Evolutionary conservation across 2,113 vertebrate genomes (phyloP).

Genomic region (Platysternon megacephalum): DNA sequence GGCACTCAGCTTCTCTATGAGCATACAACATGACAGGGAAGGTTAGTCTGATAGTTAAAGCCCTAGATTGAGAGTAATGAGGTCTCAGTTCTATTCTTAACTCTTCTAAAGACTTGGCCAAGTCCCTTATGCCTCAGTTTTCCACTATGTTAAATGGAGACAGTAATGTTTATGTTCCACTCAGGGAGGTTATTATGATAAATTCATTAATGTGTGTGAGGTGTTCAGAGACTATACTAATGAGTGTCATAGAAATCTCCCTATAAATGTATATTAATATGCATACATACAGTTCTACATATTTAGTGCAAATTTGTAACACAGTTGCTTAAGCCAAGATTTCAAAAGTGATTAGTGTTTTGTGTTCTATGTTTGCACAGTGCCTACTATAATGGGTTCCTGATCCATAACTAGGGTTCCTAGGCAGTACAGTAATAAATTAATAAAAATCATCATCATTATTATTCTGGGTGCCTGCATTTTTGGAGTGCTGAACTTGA

Average conservation of each 20-base stretch:
- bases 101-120: not conserved
- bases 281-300: not conserved
- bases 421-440: not conserved
- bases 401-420: not conserved
- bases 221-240: not conserved
- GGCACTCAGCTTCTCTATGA: not conserved
- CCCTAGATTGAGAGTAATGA: not conserved
- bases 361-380: not conserved
- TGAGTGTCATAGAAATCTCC: not conserved
- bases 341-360: constrained; percentile 16
- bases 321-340: constrained; percentile 28
- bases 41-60: not conserved
- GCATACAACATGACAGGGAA: not conserved
- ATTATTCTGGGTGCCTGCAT: not conserved
- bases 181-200: not conserved
- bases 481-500: constrained; percentile 25
- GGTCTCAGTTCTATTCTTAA: not conserved
- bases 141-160: not conserved
- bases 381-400: not conserved
- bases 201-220: not conserved
- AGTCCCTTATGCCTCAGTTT: not conserved
- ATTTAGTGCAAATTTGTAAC: constrained; percentile 38
- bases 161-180: not conserved
- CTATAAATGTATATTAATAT: not conserved
- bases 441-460: not conserved